A percentile compares a stretch with the other conserved stretches of the same genome.
phyloP scores from a whole-genome alignment of 2,888 invertebrate genomes.

The Dusona sp. region DNA sequence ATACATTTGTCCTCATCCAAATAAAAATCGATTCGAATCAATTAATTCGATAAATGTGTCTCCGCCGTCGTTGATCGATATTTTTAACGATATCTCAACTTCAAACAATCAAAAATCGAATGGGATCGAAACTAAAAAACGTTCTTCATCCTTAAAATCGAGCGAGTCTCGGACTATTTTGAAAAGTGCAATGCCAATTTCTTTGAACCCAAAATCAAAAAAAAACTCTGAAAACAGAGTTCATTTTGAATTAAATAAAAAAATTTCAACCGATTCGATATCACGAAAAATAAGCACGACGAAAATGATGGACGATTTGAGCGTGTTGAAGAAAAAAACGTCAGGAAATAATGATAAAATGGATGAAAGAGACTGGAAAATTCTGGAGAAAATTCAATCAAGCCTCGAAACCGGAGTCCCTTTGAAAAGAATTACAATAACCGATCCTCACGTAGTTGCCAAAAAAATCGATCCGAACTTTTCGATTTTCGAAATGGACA shows the following conservation, averaged over 20 bases:
- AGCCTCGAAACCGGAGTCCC: slow-evolving; percentile 63
- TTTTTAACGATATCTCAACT: background rate
- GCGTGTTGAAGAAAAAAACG: background rate
- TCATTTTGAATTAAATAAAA: slow-evolving; percentile 29
- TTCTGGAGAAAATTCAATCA: slow-evolving; percentile 59
- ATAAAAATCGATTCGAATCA: background rate
- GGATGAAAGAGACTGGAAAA: slow-evolving; percentile 45
- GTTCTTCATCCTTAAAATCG: background rate
- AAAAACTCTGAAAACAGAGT: slow-evolving; percentile 24
- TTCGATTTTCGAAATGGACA: background rate
- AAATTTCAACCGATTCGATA: background rate
- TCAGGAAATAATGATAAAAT: background rate
- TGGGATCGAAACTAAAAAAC: background rate
- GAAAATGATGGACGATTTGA: background rate
- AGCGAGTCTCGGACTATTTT: background rate
- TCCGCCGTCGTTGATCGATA: background rate
- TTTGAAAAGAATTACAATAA: slow-evolving; percentile 63
- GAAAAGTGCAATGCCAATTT: slow-evolving; percentile 5
- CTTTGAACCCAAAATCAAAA: background rate
- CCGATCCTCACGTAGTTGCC: slow-evolving; percentile 39
- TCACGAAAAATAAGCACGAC: background rate
- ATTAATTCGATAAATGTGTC: background rate
- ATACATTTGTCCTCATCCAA: background rate
- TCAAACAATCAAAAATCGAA: background rate
- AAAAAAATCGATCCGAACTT: background rate